A percentile compares a stretch with the other conserved stretches of the same genome.
These are phyloP conservation scores for Bergia puertoricense DNA, from an alignment of 92 coral and sea anemone genomes.

Conservation along the genomic window DNA sequence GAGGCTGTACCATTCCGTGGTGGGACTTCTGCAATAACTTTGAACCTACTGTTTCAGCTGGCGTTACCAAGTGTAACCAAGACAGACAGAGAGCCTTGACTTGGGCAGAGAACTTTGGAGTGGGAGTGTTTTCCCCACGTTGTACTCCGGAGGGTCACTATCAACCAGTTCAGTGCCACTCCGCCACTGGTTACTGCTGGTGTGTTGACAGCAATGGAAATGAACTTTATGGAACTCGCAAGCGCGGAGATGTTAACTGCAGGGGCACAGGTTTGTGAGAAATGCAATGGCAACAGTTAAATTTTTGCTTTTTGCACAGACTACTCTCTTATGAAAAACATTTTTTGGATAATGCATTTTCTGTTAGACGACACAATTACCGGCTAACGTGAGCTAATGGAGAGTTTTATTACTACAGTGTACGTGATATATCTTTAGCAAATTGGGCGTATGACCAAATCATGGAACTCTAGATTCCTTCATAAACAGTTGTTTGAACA, in stretches of 20 bases:
- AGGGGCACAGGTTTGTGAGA: constrained; percentile 55
- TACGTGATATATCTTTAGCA: too few relatives aligned
- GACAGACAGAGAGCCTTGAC: constrained; percentile 75
- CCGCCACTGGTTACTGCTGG: constrained; percentile 87
- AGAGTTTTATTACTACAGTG: neutral
- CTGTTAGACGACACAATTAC: neutral
- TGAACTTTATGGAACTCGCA: constrained; percentile 88
- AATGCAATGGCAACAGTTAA: neutral
- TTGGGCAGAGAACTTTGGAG: constrained; percentile 76
- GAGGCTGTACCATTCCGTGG: too few relatives aligned
- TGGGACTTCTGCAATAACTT: neutral
- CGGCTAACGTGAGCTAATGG: neutral
- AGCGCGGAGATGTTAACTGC: constrained; percentile 68
- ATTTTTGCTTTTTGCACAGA: neutral
- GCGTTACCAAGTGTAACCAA: constrained; percentile 57
- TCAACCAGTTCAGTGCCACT: constrained; percentile 78
- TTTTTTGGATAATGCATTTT: neutral
- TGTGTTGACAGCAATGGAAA: constrained; percentile 84
- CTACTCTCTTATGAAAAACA: neutral
- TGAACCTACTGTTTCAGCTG: constrained; percentile 46
- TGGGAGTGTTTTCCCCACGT: constrained; percentile 72
- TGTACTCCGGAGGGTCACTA: constrained; percentile 69
- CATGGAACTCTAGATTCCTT: too few relatives aligned
- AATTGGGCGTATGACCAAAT: too few relatives aligned
- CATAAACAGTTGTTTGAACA: too few relatives aligned